Percentiles rank a stretch among this genome's conserved stretches.
Evolutionary conservation across 2,888 invertebrate species (phyloP).

Genomic region (Amphiduros pacificus): DNA sequence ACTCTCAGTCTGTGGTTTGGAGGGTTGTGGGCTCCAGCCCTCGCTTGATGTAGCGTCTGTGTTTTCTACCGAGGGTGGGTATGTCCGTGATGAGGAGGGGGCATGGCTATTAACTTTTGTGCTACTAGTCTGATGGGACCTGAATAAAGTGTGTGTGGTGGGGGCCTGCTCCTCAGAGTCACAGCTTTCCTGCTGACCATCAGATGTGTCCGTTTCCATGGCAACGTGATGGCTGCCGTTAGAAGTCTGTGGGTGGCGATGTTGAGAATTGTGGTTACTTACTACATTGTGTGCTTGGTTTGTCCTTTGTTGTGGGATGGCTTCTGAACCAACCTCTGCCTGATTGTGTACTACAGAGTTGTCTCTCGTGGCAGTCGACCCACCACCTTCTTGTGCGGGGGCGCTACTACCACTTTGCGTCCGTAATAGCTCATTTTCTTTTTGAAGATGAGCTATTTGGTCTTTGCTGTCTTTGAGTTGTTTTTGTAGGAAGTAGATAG

Average conservation of each 20-base stretch:
- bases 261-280: not conserved
- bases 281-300: not conserved
- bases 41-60: constrained; percentile 14
- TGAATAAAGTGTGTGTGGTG: not conserved
- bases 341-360: not conserved
- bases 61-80: constrained; percentile 6
- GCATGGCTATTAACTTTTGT: not conserved
- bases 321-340: not conserved
- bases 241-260: not conserved
- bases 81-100: constrained; percentile 5
- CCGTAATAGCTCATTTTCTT: constrained; percentile 7
- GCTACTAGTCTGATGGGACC: not conserved
- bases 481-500: constrained; percentile 90
- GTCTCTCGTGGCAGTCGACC: not conserved
- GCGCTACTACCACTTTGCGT: not conserved
- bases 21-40: constrained; percentile 13
- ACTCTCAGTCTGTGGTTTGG: constrained; percentile 6
- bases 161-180: constrained; percentile 4
- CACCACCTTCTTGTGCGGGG: not conserved
- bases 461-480: constrained; percentile 85
- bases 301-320: not conserved
- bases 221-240: not conserved
- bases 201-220: constrained; percentile 4
- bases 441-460: constrained; percentile 14
- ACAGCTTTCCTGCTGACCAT: not conserved